Percentiles rank a stretch among this genome's conserved stretches.
phyloP scores from a whole-genome alignment of 1,140 invertebrate genomes.

The Drosophila murphyi region DNA sequence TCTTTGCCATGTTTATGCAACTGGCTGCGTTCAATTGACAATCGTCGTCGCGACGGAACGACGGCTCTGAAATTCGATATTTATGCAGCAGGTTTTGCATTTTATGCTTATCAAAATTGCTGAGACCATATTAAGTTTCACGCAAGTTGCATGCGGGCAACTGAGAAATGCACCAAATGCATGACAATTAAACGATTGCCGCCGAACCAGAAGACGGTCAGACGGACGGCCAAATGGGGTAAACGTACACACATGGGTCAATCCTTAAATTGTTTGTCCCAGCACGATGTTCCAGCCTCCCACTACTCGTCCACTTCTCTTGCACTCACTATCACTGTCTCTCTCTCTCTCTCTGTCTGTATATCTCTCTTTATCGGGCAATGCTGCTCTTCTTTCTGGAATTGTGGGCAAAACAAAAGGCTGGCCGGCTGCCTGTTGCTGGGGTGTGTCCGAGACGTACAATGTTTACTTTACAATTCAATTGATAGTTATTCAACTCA shows the following conservation, averaged over 20 bases:
- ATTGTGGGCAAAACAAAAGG: slow-evolving; percentile 61
- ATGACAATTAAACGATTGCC: slow-evolving; percentile 73
- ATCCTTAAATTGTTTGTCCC: slow-evolving; percentile 75
- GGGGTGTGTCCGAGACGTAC: slow-evolving; percentile 76
- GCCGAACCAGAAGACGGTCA: neutral
- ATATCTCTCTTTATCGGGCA: neutral
- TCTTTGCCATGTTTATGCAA: slow-evolving; percentile 82
- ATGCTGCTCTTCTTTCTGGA: slow-evolving; percentile 20
- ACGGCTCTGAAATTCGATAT: slow-evolving; percentile 79
- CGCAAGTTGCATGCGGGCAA: slow-evolving; percentile 70
- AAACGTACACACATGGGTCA: slow-evolving; percentile 32
- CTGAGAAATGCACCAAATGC: slow-evolving; percentile 69
- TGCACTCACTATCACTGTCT: slow-evolving; percentile 1
- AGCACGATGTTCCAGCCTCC: slow-evolving; percentile 64
- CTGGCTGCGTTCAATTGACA: slow-evolving; percentile 79
- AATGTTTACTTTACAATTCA: slow-evolving; percentile 84
- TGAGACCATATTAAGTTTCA: slow-evolving; percentile 76
- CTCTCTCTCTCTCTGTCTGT: slow-evolving; percentile 11
- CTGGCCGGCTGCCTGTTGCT: slow-evolving; percentile 44
- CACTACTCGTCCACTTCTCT: slow-evolving; percentile 19
- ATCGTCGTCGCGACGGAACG: slow-evolving; percentile 60
- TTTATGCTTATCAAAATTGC: slow-evolving; percentile 82
- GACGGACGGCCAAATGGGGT: neutral
- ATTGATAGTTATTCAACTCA: slow-evolving; percentile 84
- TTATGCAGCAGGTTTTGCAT: slow-evolving; percentile 82